A percentile compares a stretch with the other conserved stretches of the same genome.
Conservation (phyloP, 2,797 vertebrate species). For the Helarctos malayanus region DNA sequence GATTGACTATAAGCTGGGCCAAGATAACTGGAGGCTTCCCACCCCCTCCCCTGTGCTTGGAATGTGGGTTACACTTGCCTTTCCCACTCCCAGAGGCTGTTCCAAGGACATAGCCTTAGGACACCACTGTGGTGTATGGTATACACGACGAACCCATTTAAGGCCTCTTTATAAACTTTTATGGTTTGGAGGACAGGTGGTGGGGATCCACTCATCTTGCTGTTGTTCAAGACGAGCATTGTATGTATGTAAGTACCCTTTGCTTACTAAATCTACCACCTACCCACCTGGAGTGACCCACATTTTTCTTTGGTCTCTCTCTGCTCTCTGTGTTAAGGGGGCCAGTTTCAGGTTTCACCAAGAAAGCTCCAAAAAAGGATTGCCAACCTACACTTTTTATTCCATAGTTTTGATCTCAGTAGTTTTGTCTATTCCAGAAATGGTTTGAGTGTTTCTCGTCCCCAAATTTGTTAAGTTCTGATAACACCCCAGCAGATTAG, state of each 20-base stretch:
- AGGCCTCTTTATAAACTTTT: background rate
- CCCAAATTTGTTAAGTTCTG: background rate
- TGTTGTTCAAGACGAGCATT: background rate
- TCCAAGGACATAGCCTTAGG: background rate
- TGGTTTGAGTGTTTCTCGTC: background rate
- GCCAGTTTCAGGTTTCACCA: background rate
- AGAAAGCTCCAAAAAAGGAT: background rate
- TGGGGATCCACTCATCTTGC: background rate
- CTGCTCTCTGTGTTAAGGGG: background rate
- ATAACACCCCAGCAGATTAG: background rate
- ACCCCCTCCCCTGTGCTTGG: background rate
- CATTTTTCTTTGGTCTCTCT: background rate
- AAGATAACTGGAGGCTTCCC: background rate
- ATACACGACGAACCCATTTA: background rate
- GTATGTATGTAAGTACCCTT: background rate
- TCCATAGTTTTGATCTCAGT: background rate
- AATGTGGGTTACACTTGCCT: background rate
- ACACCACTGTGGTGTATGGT: background rate
- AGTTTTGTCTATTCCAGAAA: background rate
- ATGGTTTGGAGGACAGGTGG: background rate
- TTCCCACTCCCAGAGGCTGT: background rate
- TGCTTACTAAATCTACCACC: background rate
- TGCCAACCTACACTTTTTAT: background rate
- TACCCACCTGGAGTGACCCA: background rate
- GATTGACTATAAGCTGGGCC: background rate